Evolutionary conservation across 2,888 invertebrate species (phyloP).

Genomic region (Drosophila stalkeri): DNA sequence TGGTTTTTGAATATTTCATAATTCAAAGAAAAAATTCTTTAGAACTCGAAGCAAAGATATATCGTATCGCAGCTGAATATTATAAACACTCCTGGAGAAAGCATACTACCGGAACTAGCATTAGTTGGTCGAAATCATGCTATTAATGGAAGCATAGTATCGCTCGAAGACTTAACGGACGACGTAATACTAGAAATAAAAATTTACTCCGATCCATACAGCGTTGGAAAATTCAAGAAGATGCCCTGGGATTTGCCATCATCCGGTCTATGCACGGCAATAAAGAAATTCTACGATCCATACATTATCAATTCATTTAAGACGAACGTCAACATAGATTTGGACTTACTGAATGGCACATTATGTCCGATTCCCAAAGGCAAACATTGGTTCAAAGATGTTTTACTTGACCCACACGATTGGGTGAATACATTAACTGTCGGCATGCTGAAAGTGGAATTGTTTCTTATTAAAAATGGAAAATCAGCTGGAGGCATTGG

Average conservation of each 20-base stretch:
- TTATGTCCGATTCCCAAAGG: constrained; percentile 62
- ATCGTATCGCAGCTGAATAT: not conserved
- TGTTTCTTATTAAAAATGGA: constrained; percentile 37
- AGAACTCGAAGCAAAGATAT: constrained; percentile 17
- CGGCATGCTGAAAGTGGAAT: constrained; percentile 51
- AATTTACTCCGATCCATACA: constrained; percentile 55
- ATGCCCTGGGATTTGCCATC: constrained; percentile 54
- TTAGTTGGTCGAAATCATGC: constrained; percentile 53
- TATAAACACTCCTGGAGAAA: constrained; percentile 27
- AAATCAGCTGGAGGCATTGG: constrained; percentile 40
- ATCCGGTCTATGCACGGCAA: constrained; percentile 41
- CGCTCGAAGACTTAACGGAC: constrained; percentile 48
- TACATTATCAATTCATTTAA: constrained; percentile 48
- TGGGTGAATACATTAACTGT: constrained; percentile 63
- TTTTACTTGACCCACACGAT: constrained; percentile 43
- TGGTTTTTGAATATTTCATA: not conserved
- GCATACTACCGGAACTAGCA: constrained; percentile 5
- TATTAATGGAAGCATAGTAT: constrained; percentile 55
- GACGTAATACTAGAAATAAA: constrained; percentile 38
- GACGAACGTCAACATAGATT: constrained; percentile 46
- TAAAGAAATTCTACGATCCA: constrained; percentile 48
- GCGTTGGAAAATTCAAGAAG: constrained; percentile 52
- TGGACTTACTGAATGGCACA: constrained; percentile 55
- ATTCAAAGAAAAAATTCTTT: not conserved
- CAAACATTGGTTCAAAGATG: constrained; percentile 52